Evolutionary conservation across 2,888 invertebrate species (phyloP), one percentile per base, ranked within the genome.

Genomic region (Phlogophora meticulosa): DNA sequence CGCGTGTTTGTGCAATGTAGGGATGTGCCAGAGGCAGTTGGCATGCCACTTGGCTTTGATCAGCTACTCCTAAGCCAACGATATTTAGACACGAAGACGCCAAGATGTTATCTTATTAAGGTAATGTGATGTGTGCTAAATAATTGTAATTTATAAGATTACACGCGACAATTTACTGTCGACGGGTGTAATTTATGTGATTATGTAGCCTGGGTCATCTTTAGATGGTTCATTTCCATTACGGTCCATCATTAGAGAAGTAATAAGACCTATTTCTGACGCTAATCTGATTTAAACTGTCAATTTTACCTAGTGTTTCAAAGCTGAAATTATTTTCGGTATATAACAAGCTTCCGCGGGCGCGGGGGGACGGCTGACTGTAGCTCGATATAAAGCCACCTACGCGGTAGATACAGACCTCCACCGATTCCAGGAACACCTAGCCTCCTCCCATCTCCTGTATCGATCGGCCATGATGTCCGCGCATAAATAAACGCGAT

Each of bases 41-140:
- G 93, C 94, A 91, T 85, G 78, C 76, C 71, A 79, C 59, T 92
- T 93, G 93, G 93, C 93, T 86, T 80, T 81, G 81, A 77, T 78
- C 81, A 70, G 77, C 76, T 53, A 72, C 78, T 77, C 80, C 81
- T 82, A 81, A 85, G 93, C 93, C 94, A 94, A 93, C 91, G 88
- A 88, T 92, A 91, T 92, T 93, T 90, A 92, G 93, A 94, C 94
- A 85, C 78, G 86, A 87, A 89, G 93, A 90, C 93, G 93, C 93
- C 93, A 91, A 90, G 80, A 84, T 80, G 76, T 81, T 75, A 79
- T 83, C 80, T 80, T 81, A 76, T 72, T 76, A 83, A 49, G 84
- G 84, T 77, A 81, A 74, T 79, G 82, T 56, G 72, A 81, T 81
- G 71, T 69, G 80, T 65, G 69, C 83, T 76, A 75, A 75, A 82